Conservation (phyloP, 2,888 invertebrate species). For the Galeopsomyia nigrocyanea region DNA sequence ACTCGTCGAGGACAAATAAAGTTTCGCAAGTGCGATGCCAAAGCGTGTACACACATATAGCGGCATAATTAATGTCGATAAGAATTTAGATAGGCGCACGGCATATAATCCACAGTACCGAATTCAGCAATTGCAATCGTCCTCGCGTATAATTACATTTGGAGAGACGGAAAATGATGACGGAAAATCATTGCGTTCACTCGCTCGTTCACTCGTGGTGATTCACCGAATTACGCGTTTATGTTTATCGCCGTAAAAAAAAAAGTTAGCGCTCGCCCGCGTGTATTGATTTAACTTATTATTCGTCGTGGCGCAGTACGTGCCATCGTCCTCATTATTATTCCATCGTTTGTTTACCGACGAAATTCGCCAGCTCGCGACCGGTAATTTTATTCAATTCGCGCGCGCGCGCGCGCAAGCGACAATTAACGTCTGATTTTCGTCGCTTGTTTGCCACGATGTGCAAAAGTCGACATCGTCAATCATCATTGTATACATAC, state of each 20-base stretch:
- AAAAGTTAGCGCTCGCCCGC: slow-evolving; percentile 10
- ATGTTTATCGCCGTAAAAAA: slow-evolving; percentile 27
- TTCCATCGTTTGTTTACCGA: slow-evolving; percentile 31
- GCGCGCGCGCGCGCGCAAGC: neutral
- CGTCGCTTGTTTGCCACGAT: too few species aligned
- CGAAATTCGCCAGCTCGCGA: slow-evolving; percentile 15
- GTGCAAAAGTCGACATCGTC: too few species aligned
- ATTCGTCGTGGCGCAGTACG: neutral
- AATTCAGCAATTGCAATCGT: too few species aligned
- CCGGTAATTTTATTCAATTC: slow-evolving; percentile 25
- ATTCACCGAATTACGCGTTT: slow-evolving; percentile 24
- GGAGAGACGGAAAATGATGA: neutral
- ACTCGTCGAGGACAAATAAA: too few species aligned
- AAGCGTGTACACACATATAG: too few species aligned
- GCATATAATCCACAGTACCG: too few species aligned
- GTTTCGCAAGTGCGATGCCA: too few species aligned
- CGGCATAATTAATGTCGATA: too few species aligned
- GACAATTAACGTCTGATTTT: too few species aligned
- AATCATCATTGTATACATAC: too few species aligned
- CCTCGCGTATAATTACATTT: too few species aligned
- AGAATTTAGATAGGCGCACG: too few species aligned
- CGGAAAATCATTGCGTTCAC: slow-evolving; percentile 5
- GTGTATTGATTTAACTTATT: slow-evolving; percentile 34
- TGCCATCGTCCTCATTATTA: slow-evolving; percentile 22
- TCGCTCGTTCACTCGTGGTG: neutral